These are phyloP conservation scores for Styela plicata DNA, from an alignment of 23 tunicate genomes.

Conservation along the genomic window DNA sequence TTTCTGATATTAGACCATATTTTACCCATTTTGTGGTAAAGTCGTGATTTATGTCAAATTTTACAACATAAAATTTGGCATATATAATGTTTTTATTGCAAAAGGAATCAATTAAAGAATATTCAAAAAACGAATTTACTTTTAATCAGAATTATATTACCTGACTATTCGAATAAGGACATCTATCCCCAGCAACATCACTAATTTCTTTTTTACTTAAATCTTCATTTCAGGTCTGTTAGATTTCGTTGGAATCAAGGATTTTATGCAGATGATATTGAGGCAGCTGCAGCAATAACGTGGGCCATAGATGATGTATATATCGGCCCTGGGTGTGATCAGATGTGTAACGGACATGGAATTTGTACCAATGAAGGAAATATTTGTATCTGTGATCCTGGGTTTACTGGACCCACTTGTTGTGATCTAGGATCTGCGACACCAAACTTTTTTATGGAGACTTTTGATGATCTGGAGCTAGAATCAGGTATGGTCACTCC, in stretches of 20 bases:
- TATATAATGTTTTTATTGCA: too few relatives aligned
- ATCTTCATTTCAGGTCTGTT: slow-evolving; percentile 25
- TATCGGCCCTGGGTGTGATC: slow-evolving; percentile 73
- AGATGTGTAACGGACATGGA: slow-evolving; percentile 73
- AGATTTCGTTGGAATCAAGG: slow-evolving; percentile 90
- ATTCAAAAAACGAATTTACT: too few relatives aligned
- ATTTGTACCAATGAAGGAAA: slow-evolving; percentile 36
- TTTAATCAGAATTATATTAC: too few relatives aligned
- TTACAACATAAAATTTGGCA: too few relatives aligned
- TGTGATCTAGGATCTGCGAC: slow-evolving; percentile 39
- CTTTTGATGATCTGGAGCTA: slow-evolving; percentile 44
- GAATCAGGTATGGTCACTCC: too few relatives aligned
- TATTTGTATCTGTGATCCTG: slow-evolving; percentile 63
- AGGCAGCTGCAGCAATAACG: slow-evolving; percentile 1
- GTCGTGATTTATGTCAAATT: too few relatives aligned
- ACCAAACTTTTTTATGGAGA: slow-evolving; percentile 49
- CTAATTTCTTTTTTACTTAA: too few relatives aligned
- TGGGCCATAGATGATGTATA: slow-evolving; percentile 92
- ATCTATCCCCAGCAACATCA: too few relatives aligned
- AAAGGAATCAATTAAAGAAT: too few relatives aligned
- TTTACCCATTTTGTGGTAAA: too few relatives aligned
- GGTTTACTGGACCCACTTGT: slow-evolving; percentile 55
- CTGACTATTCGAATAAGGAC: too few relatives aligned
- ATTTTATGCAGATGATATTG: slow-evolving; percentile 20
- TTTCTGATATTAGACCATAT: too few relatives aligned